phyloP scores from a whole-genome alignment of 2,113 vertebrate species.

The Odocoileus virginianus region DNA sequence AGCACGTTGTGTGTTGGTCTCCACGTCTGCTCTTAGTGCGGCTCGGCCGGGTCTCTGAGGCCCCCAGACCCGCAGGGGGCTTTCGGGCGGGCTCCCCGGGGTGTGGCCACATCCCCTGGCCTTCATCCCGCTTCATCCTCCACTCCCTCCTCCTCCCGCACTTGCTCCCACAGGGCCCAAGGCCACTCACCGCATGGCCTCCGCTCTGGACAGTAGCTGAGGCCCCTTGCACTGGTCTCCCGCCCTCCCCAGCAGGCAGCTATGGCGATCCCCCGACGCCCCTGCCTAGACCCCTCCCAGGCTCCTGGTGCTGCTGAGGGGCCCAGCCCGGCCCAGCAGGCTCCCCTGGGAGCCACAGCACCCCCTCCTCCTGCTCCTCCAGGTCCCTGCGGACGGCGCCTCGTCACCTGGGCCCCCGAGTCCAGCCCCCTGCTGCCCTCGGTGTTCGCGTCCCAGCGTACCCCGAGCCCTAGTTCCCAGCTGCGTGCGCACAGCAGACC shows the following conservation, averaged over 20 bases:
- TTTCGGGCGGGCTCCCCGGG: not conserved
- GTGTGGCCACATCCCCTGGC: not conserved
- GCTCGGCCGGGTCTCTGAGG: not conserved
- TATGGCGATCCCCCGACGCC: accelerated
- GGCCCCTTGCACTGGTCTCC: not conserved
- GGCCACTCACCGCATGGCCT: not conserved
- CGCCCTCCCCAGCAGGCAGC: no score
- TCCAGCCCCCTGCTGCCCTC: not conserved
- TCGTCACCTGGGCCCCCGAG: not conserved
- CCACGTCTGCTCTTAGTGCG: not conserved
- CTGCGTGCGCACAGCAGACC: accelerated
- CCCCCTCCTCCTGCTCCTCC: not conserved
- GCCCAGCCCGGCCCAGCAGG: not conserved
- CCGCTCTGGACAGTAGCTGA: not conserved
- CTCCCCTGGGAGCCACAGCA: not conserved
- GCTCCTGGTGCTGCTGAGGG: not conserved
- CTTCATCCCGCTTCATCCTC: not conserved
- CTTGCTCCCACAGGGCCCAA: not conserved
- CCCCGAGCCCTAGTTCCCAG: not conserved
- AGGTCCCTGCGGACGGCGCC: accelerated
- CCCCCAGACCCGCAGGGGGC: no score
- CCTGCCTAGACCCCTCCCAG: not conserved
- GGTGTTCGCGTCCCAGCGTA: accelerated
- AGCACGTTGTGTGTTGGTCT: accelerated
- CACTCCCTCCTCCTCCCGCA: not conserved